These are phyloP conservation scores for Dexiosoma caninum DNA, from an alignment of 2,888 invertebrate species.

Conservation along the genomic window DNA sequence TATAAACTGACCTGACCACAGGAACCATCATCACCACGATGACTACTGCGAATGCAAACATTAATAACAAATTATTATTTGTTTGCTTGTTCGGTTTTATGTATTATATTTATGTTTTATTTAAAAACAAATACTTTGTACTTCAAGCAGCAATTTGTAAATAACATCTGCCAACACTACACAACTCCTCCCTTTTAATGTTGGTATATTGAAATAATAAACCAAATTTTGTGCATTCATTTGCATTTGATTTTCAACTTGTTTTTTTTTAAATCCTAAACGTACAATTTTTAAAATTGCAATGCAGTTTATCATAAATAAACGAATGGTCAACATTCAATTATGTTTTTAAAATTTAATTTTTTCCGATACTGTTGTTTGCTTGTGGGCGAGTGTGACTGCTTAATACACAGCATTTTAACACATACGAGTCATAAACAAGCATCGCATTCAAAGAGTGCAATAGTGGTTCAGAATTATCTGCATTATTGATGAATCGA, in stretches of 20 bases:
- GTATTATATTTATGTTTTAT: background rate
- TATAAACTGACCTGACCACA: background rate
- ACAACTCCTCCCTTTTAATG: background rate
- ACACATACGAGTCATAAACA: background rate
- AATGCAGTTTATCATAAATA: slow-evolving; percentile 1
- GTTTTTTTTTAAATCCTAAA: background rate
- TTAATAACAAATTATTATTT: slow-evolving; percentile 9
- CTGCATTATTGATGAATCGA: background rate
- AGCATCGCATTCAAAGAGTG: background rate
- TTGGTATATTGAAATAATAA: background rate
- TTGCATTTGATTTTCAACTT: background rate
- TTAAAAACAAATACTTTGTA: background rate
- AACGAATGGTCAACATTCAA: slow-evolving; percentile 3
- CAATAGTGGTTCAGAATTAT: background rate
- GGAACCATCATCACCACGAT: background rate
- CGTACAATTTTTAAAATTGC: background rate
- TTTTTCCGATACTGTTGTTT: background rate
- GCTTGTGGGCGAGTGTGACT: background rate
- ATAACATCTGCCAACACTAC: background rate
- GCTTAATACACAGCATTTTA: background rate
- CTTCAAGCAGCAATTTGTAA: background rate
- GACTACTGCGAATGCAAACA: background rate
- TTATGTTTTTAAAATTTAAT: background rate
- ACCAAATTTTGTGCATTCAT: background rate
- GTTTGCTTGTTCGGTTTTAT: slow-evolving; percentile 4